Conservation (phyloP, 2,113 vertebrate species). For the crab-eating macaque (Macaca fascicularis) region T2T-MFA8v1.1 NC_088381.1:41315501-41316000, state of each 20-base stretch:
- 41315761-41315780: neutral
- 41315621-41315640: neutral
- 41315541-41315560: neutral
- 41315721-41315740: neutral
- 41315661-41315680: neutral
- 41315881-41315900: too few species aligned
- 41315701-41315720: accelerated
- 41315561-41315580: neutral
- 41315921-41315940: too few species aligned
- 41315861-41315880: too few species aligned
- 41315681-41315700: neutral
- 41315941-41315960: too few species aligned
- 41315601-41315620: neutral
- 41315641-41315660: accelerated
- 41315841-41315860: too few species aligned
- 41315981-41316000: too few species aligned
- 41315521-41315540: too few species aligned
- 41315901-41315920: too few species aligned
- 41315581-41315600: accelerated
- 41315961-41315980: too few species aligned
- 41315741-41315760: accelerated
- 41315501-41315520: too few species aligned
- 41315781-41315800: neutral
- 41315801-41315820: neutral
- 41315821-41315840: too few species aligned